Evolutionary conservation across 2,888 invertebrate genomes (phyloP).

Genomic region (Nephrocerus scutellatus): DNA sequence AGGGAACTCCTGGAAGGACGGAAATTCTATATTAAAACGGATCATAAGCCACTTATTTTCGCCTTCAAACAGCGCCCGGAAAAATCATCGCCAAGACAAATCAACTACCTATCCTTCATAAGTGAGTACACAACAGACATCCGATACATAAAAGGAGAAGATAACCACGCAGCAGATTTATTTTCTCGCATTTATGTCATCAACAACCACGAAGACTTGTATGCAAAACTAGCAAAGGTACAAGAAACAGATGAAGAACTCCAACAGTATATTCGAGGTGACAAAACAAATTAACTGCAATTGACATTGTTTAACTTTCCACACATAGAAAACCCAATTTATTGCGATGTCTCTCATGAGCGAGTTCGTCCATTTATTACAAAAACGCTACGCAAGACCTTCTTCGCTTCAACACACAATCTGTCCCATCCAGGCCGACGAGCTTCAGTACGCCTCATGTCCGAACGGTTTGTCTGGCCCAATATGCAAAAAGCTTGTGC

Average conservation of each 20-base stretch:
- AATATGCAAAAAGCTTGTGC: not conserved
- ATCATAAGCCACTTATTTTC: slow-evolving; percentile 19
- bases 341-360: not conserved
- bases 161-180: too few relatives aligned
- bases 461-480: slow-evolving; percentile 7
- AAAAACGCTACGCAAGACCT: not conserved
- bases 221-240: too few relatives aligned
- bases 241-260: too few relatives aligned
- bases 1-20: slow-evolving; percentile 22
- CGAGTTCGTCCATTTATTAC: slow-evolving; percentile 10
- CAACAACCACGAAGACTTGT: too few relatives aligned
- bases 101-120: too few relatives aligned
- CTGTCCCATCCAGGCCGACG: slow-evolving; percentile 6
- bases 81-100: too few relatives aligned
- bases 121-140: too few relatives aligned
- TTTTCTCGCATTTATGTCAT: too few relatives aligned
- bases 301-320: not conserved
- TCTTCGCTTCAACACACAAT: not conserved
- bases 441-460: not conserved
- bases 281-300: not conserved
- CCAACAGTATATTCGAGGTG: not conserved
- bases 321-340: not conserved
- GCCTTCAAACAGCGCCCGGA: slow-evolving; percentile 29
- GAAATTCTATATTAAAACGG: slow-evolving; percentile 16
- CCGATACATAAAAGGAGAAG: too few relatives aligned